phyloP scores from a whole-genome alignment of 1,140 invertebrate species.

The Bombus fervidus region DNA sequence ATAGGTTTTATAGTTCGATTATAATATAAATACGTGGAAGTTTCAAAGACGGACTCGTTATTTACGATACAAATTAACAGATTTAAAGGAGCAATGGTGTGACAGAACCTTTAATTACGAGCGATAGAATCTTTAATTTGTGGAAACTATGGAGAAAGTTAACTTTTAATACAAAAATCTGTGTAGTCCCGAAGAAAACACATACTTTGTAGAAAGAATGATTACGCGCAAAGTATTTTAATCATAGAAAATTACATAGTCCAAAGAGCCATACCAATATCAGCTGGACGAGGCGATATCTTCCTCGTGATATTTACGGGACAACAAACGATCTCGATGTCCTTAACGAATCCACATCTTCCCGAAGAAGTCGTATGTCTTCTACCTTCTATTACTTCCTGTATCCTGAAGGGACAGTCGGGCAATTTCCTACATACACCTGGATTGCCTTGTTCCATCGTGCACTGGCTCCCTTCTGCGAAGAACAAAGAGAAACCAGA shows the following conservation, averaged over 20 bases:
- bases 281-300: conserved; percentile 31
- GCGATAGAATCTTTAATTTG: too few species aligned
- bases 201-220: too few species aligned
- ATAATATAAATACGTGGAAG: too few species aligned
- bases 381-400: conserved; percentile 66
- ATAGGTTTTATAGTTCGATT: too few species aligned
- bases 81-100: too few species aligned
- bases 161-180: neutral
- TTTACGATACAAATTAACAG: too few species aligned
- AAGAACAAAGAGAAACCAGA: neutral
- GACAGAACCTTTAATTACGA: too few species aligned
- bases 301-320: conserved; percentile 44
- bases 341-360: conserved; percentile 72
- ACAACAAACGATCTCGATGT: conserved; percentile 77
- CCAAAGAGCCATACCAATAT: conserved; percentile 30
- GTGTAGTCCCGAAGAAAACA: neutral
- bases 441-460: conserved; percentile 55
- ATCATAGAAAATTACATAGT: neutral
- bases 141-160: neutral
- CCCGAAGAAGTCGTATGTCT: conserved; percentile 54
- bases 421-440: conserved; percentile 73
- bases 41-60: too few species aligned
- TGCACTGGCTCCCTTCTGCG: conserved; percentile 73
- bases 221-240: neutral
- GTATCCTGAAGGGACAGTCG: conserved; percentile 69